Conservation (phyloP, 1,140 invertebrate genomes). For the Scaptomyza montana region DNA sequence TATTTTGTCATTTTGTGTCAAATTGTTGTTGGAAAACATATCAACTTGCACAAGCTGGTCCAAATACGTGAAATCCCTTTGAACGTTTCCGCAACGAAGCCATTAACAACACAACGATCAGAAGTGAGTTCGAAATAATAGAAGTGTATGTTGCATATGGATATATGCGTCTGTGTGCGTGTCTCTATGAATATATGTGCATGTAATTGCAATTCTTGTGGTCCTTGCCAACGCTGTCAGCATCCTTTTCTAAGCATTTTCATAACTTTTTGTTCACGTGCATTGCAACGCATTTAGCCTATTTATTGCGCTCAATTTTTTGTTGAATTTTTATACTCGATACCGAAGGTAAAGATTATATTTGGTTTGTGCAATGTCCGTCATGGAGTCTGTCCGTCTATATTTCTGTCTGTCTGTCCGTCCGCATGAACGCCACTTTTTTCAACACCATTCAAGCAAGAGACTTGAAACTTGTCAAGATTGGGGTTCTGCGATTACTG, state of each 20-base stretch:
- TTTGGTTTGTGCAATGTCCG: too few relatives aligned
- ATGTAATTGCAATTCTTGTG: constrained; percentile 32
- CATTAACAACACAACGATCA: constrained; percentile 36
- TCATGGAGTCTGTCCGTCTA: too few relatives aligned
- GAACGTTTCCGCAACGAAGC: constrained; percentile 34
- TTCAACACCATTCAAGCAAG: too few relatives aligned
- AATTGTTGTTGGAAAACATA: constrained; percentile 16
- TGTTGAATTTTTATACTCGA: too few relatives aligned
- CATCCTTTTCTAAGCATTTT: constrained; percentile 47
- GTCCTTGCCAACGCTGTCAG: constrained; percentile 12
- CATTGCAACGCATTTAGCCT: constrained; percentile 15
- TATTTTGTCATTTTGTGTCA: background rate
- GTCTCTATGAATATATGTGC: background rate
- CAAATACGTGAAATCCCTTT: constrained; percentile 54
- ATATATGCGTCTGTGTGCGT: background rate
- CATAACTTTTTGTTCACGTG: constrained; percentile 55
- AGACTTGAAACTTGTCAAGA: too few relatives aligned
- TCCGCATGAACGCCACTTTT: too few relatives aligned
- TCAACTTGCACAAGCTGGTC: constrained; percentile 52
- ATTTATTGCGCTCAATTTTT: background rate
- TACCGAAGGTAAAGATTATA: too few relatives aligned
- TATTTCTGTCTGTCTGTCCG: too few relatives aligned
- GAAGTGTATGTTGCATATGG: background rate
- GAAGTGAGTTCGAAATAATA: background rate
- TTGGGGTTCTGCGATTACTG: too few relatives aligned